These are phyloP conservation scores for Spea multiplicata DNA, from an alignment of 2,113 vertebrate species.

Conservation along the genomic window DNA sequence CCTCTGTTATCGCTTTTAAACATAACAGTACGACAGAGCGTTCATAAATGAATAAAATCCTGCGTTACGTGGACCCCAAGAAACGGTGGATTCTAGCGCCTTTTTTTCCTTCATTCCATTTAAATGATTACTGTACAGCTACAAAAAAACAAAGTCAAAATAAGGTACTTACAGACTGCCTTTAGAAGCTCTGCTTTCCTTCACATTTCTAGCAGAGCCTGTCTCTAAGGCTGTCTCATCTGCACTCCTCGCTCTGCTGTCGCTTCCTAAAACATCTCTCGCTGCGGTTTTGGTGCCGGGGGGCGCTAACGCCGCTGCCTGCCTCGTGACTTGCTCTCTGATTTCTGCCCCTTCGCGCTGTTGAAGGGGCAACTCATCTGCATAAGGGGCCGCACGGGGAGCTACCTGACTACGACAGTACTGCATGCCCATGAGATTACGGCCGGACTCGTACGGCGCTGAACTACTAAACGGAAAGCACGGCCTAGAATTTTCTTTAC, in stretches of 20 bases:
- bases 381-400: not conserved
- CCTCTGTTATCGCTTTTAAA: no score
- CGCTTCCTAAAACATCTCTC: not conserved
- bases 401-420: conserved; percentile 38
- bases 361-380: not conserved
- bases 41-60: no score
- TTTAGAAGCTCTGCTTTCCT: conserved; percentile 54
- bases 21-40: no score
- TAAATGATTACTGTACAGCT: conserved; percentile 17
- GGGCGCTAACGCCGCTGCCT: conserved; percentile 5
- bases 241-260: not conserved
- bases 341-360: conserved; percentile 4
- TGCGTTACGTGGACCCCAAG: no score
- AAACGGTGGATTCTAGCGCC: no score
- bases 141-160: conserved; percentile 8
- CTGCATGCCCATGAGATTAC: conserved; percentile 39
- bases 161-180: conserved; percentile 70
- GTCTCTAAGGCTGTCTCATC: conserved; percentile 63
- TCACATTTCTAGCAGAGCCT: conserved; percentile 63
- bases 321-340: not conserved
- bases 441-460: conserved; percentile 7
- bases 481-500: conserved; percentile 18
- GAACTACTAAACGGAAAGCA: conserved; percentile 26
- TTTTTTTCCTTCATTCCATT: conserved; percentile 41
- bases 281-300: not conserved